These are phyloP conservation scores for Bombyx mandarina DNA, from an alignment of 1,140 invertebrate species.

Conservation along the genomic window DNA sequence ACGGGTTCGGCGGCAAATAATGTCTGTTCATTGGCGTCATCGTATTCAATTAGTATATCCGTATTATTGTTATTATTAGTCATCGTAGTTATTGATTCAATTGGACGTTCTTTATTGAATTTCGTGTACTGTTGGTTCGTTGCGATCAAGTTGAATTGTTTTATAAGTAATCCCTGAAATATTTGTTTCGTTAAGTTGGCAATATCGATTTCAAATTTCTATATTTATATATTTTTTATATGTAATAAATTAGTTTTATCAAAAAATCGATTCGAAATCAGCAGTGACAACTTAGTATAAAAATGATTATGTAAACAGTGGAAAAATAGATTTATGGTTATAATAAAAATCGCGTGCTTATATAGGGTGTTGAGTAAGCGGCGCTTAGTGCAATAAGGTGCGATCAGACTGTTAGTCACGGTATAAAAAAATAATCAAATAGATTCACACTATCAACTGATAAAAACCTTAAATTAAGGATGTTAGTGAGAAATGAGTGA, in stretches of 20 bases:
- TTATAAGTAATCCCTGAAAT: constrained; percentile 65
- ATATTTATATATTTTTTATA: not conserved
- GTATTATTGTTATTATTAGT: constrained; percentile 46
- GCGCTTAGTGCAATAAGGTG: not conserved
- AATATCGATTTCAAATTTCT: not conserved
- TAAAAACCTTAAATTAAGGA: not conserved
- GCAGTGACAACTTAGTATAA: too few relatives aligned
- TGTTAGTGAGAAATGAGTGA: not conserved
- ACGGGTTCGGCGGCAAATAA: constrained; percentile 46
- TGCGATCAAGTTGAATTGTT: constrained; percentile 59
- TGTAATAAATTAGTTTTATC: not conserved
- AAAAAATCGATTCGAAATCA: too few relatives aligned
- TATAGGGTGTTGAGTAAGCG: not conserved
- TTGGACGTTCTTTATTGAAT: constrained; percentile 36
- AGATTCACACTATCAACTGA: not conserved
- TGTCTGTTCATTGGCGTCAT: constrained; percentile 42
- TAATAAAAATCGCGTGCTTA: constrained; percentile 1
- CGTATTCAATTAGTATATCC: constrained; percentile 57
- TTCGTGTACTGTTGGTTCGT: constrained; percentile 57
- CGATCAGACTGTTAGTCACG: not conserved
- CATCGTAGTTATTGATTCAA: constrained; percentile 44
- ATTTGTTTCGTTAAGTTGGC: constrained; percentile 4
- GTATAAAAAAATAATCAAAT: not conserved
- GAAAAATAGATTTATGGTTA: not conserved
- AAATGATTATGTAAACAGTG: too few relatives aligned